Conservation (phyloP, 53 echinoderm and acorn worm species). For the Patiria pectinifera region DNA sequence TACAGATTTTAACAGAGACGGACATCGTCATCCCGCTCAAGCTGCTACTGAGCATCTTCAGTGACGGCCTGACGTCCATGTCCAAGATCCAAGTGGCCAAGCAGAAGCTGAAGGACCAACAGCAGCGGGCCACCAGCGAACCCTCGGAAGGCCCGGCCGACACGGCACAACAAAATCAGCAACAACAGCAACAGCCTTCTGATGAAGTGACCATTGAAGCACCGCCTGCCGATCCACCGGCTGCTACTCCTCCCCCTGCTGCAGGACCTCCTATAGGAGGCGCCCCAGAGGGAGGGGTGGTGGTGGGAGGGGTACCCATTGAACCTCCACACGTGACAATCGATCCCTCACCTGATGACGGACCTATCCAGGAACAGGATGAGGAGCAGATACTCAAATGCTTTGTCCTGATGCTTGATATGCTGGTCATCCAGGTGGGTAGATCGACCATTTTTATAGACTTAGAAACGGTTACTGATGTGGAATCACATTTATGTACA, state of each 20-base stretch:
- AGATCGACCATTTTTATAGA: background rate
- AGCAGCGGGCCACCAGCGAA: constrained; percentile 17
- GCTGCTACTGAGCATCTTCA: constrained; percentile 88
- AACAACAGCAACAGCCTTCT: background rate
- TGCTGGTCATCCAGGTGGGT: constrained; percentile 85
- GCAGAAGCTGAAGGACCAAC: constrained; percentile 48
- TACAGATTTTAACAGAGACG: constrained; percentile 89
- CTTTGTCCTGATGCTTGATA: constrained; percentile 91
- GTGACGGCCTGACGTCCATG: constrained; percentile 84
- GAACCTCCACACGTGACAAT: constrained; percentile 82
- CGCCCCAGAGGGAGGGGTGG: background rate
- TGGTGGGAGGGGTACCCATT: constrained; percentile 59
- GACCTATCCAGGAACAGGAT: constrained; percentile 72
- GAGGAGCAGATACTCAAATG: constrained; percentile 87
- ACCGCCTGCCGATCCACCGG: constrained; percentile 35
- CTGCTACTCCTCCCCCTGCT: constrained; percentile 26
- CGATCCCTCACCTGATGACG: constrained; percentile 84
- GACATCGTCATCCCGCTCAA: constrained; percentile 92
- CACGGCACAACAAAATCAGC: background rate
- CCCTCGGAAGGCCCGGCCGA: background rate
- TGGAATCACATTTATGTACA: no score
- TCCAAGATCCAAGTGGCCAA: constrained; percentile 79
- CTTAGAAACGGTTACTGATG: no score
- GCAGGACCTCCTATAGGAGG: constrained; percentile 14
- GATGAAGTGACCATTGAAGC: background rate